Conservation (phyloP, 37 sponge, comb jelly and placozoan genomes). For the Amphimedon queenslandica region DNA sequence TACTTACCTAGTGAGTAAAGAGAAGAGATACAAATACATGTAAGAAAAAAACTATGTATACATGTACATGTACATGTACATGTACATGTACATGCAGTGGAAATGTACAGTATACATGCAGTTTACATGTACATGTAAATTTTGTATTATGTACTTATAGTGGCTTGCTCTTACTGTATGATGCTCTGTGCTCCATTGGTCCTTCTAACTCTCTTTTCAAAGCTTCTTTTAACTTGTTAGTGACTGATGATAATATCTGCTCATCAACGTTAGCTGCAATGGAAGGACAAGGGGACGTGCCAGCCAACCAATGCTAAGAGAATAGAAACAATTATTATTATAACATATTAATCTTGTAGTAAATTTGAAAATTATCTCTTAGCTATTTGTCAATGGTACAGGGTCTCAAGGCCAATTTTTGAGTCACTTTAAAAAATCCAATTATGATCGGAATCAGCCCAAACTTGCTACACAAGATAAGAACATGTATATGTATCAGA, state of each 20-base stretch:
- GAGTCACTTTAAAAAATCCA: too few species aligned
- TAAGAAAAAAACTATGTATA: too few species aligned
- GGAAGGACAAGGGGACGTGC: constrained; percentile 27
- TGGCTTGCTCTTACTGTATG: constrained; percentile 34
- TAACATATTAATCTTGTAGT: not conserved
- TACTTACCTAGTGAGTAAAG: constrained; percentile 22
- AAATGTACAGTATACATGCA: too few species aligned
- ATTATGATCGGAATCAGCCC: too few species aligned
- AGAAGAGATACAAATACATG: not conserved
- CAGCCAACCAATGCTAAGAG: constrained; percentile 57
- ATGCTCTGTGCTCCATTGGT: constrained; percentile 28
- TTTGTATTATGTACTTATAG: not conserved
- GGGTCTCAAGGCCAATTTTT: too few species aligned
- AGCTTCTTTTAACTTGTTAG: constrained; percentile 13
- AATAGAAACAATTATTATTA: not conserved
- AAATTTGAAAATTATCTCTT: too few species aligned
- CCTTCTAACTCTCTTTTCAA: constrained; percentile 40
- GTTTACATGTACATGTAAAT: not conserved
- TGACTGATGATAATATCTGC: constrained; percentile 13
- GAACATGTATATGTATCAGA: too few species aligned
- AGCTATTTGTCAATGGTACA: too few species aligned
- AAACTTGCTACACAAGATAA: too few species aligned
- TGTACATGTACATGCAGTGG: too few species aligned
- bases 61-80: too few species aligned
- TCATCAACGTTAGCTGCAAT: constrained; percentile 34